A percentile compares a stretch with the other conserved stretches of the same genome.
Conservation (phyloP, 2,113 vertebrate genomes). For the Onychostruthus taczanowskii region DNA sequence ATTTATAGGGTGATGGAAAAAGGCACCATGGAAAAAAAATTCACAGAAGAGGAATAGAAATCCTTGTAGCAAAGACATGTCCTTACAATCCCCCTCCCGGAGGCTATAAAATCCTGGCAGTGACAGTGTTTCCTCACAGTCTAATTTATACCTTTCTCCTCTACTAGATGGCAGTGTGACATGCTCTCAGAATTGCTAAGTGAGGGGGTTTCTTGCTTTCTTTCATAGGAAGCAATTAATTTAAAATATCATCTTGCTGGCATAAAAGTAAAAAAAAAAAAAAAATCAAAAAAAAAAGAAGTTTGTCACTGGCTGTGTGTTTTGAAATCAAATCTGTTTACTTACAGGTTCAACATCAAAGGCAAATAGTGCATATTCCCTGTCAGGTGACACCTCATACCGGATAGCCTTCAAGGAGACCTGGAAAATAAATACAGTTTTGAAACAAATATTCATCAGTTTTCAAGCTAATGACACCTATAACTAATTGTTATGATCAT, state of each 20-base stretch:
- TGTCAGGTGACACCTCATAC: slow-evolving; percentile 93
- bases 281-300: neutral
- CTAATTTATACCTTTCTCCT: slow-evolving; percentile 13
- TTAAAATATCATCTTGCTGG: neutral
- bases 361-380: slow-evolving; percentile 90
- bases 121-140: neutral
- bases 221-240: neutral
- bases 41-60: neutral
- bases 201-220: neutral
- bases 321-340: slow-evolving; percentile 3
- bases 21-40: neutral
- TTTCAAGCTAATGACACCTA: neutral
- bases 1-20: slow-evolving; percentile 34
- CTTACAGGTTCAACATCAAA: slow-evolving; percentile 91
- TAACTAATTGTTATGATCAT: neutral
- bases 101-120: neutral
- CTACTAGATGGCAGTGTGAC: slow-evolving; percentile 69
- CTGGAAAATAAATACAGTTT: slow-evolving; percentile 62
- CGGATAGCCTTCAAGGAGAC: slow-evolving; percentile 90
- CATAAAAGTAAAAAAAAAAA: neutral
- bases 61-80: slow-evolving; percentile 2
- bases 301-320: neutral
- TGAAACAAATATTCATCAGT: neutral
- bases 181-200: neutral
- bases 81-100: neutral